Evolutionary conservation across 2,113 vertebrate species (phyloP).

Genomic region (Rattus rattus): DNA sequence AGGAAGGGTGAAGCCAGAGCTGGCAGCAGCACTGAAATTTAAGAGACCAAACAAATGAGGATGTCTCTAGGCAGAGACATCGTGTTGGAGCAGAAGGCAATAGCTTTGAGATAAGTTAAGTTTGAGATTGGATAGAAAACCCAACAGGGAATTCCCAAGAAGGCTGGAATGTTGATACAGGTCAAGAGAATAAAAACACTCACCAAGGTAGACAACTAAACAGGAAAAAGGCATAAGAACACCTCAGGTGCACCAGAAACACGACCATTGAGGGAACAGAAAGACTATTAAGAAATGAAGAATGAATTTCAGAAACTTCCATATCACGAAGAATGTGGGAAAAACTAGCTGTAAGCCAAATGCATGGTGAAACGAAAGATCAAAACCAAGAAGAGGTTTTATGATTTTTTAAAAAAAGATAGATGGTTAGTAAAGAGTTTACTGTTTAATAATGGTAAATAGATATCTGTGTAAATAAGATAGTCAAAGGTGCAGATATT

Average conservation of each 20-base stretch:
- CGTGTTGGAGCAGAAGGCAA: background rate
- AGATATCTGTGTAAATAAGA: background rate
- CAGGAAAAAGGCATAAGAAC: background rate
- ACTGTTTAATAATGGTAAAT: background rate
- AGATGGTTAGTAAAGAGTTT: background rate
- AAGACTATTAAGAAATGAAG: background rate
- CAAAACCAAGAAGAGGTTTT: constrained; percentile 1
- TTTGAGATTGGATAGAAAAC: background rate
- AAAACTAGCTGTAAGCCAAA: background rate
- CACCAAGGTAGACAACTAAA: constrained; percentile 15
- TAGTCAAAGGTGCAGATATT: background rate
- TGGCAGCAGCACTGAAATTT: background rate
- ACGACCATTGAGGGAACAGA: background rate
- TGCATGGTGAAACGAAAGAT: background rate
- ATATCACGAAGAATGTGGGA: background rate
- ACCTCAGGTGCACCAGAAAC: background rate
- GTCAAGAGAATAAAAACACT: background rate
- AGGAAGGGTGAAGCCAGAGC: background rate
- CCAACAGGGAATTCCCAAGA: constrained; percentile 28
- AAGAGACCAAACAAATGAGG: background rate
- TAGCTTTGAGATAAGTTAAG: background rate
- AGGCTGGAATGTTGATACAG: background rate
- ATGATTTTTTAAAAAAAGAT: background rate
- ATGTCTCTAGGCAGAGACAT: background rate
- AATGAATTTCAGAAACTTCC: background rate